Evolutionary conservation across 1,140 invertebrate species (phyloP), one percentile per base, ranked within the genome.

Genomic region (Plutomurus gul): DNA sequence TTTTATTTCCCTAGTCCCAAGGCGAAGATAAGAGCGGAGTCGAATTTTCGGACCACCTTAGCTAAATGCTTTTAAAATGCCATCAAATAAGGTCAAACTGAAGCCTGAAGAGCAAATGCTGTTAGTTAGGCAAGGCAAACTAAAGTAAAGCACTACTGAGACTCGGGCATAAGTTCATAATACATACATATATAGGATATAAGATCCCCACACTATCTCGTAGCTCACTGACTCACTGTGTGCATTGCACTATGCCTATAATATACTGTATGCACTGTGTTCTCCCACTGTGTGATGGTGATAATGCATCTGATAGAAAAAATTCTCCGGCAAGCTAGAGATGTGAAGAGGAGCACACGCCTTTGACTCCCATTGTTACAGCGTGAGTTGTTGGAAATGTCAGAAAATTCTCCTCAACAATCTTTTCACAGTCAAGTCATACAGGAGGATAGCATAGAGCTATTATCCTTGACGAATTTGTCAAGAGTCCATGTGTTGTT

Each of bases 391-490:
- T 71, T 79, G 27, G 78, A 79, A 79, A 79, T 79, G 78, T 79
- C 78, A 79, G 51, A 74, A 79, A 79, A 79, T 70, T 79, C 40
- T 75, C 56, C 73, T 37, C 47, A 46, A 46, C 37, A 43, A 79
- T 72, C 72, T 75, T 75, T 77, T 71, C 56, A 75, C 37, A 79
- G 40, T 20, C 72, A 56, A 79, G 78, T 71, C 56, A 75, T 70
- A 75, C n/a, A n/a, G n/a, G n/a, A n/a, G n/a, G n/a, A n/a, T 37
- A 79, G 30, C 39, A 49, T 74, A 71, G 76, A 79, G 46, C 74
- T 70, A 82, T 82, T 82, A 79, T 77, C 74, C 75, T 79, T 79
- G 77, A 82, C 77, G 77, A 82, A 82, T 82, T 77, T 82, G 81
- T 79, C 81, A 79, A 82, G 75, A 76, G 60, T 46, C 60, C 51